These are phyloP conservation scores for Epinotia demarniana DNA, from an alignment of 2,888 invertebrate species.

Conservation along the genomic window DNA sequence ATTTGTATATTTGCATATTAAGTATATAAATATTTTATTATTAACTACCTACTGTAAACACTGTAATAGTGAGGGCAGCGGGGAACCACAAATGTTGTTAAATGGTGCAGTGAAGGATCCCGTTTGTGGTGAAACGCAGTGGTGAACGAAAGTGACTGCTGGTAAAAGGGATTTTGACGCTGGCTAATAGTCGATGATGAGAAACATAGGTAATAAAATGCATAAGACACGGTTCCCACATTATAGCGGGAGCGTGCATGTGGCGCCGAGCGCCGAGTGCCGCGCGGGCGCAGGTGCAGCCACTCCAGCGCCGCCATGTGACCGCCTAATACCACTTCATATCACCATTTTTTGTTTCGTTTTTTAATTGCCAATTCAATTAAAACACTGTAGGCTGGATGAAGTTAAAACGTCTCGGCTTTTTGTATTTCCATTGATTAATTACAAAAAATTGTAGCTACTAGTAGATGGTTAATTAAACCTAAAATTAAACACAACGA, in stretches of 20 bases:
- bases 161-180: background rate
- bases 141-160: background rate
- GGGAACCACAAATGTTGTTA: too few relatives aligned
- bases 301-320: slow-evolving; percentile 52
- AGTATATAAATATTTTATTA: too few relatives aligned
- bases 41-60: too few relatives aligned
- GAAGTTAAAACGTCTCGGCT: background rate
- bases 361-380: slow-evolving; percentile 38
- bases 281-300: slow-evolving; percentile 48
- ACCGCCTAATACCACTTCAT: slow-evolving; percentile 26
- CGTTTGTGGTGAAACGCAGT: too few relatives aligned
- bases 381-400: slow-evolving; percentile 18
- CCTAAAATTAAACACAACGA: background rate
- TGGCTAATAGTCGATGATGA: slow-evolving; percentile 35
- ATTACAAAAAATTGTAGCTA: background rate
- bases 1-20: too few relatives aligned
- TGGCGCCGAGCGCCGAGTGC: slow-evolving; percentile 60
- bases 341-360: slow-evolving; percentile 26
- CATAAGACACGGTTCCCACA: slow-evolving; percentile 43
- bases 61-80: too few relatives aligned
- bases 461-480: background rate
- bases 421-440: background rate
- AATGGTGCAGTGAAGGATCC: too few relatives aligned
- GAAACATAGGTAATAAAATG: slow-evolving; percentile 34
- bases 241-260: slow-evolving; percentile 52